phyloP scores from a whole-genome alignment of 2,113 vertebrate genomes.

The Guaruba guarouba region DNA sequence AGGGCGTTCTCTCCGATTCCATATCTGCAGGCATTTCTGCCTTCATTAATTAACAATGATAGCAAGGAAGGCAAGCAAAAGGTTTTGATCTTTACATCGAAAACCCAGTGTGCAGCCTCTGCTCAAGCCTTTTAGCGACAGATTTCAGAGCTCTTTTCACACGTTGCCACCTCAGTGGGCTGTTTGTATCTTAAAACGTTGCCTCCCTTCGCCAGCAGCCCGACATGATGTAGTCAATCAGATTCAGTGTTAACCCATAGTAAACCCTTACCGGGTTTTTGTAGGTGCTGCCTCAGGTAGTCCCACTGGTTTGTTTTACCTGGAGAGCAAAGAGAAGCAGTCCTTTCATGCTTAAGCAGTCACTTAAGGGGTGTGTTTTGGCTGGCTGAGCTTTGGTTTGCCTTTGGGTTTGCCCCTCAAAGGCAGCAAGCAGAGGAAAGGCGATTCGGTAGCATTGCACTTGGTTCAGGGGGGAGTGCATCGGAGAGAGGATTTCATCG shows the following conservation, averaged over 20 bases:
- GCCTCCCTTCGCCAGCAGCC: not conserved
- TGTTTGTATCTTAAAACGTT: not conserved
- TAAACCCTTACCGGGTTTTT: not conserved
- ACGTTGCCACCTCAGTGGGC: not conserved
- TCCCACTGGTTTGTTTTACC: not conserved
- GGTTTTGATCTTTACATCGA: conserved; percentile 30
- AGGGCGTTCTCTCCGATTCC: not conserved
- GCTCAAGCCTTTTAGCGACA: not conserved
- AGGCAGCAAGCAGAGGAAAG: not conserved
- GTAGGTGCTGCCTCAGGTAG: not conserved
- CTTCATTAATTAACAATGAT: conserved; percentile 70
- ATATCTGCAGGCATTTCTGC: conserved; percentile 38
- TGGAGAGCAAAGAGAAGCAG: not conserved
- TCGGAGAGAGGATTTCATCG: not conserved
- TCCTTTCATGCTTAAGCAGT: not conserved
- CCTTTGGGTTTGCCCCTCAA: not conserved
- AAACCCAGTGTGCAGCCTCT: not conserved
- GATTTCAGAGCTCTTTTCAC: not conserved
- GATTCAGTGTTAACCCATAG: fast-evolving
- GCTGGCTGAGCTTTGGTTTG: not conserved
- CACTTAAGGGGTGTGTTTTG: not conserved
- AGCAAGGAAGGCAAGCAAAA: not conserved
- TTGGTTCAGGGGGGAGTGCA: not conserved
- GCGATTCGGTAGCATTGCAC: fast-evolving
- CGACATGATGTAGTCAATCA: fast-evolving